Base-by-base conservation (phyloP, 2,113 vertebrate genomes). In the Leptobrachium ailaonicum region DNA sequence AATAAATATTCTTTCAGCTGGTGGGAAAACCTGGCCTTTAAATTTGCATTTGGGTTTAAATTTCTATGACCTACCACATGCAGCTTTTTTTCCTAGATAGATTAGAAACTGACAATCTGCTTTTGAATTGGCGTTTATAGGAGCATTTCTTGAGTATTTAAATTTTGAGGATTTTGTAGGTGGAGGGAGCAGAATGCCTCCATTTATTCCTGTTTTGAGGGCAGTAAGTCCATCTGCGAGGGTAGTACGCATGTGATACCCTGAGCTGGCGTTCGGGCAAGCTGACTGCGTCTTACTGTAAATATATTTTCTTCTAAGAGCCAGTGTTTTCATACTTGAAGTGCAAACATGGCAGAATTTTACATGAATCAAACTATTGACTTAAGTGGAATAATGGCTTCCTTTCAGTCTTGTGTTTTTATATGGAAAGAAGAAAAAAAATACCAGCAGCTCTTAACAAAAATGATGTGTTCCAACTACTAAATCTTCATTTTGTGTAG, bases 321-420 rank as follows among this genome's bases (percentile, higher is more conserved):
- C 42, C 32, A 8, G 40, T 58, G 20, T 70, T 70, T 60, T 77
- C 54, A 14, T 53, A 72, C 54, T 72, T 60, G 69, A 72, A 79
- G 66, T 66, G 69, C 70, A 72, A 73, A 72, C 70, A 72, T 66
- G 63, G 69, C 70, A 79, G 70, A 54, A 79, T 32, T 9, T 79
- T 20, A 64, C 71, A 54, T 72, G 69, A 79, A 72, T 64, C 47
- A 53, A 54, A 14, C 56, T 79, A 79, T 72, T 72, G 77, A 79
- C 68, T 67, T 63, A 62, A 62, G 32, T 56, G 10, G 67, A 56
- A 71, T 71, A 78, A 71, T 70, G 56, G 45, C 42, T 60, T 79
- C 47, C 58, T 79, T 79, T 72, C 60, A 72, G 45, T 13, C 47
- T n/a, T 66, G 6, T 79, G 58, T 72, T 79, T 79, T 71, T 66